phyloP scores from a whole-genome alignment of 2,888 invertebrate species.

The Sipha maydis region DNA sequence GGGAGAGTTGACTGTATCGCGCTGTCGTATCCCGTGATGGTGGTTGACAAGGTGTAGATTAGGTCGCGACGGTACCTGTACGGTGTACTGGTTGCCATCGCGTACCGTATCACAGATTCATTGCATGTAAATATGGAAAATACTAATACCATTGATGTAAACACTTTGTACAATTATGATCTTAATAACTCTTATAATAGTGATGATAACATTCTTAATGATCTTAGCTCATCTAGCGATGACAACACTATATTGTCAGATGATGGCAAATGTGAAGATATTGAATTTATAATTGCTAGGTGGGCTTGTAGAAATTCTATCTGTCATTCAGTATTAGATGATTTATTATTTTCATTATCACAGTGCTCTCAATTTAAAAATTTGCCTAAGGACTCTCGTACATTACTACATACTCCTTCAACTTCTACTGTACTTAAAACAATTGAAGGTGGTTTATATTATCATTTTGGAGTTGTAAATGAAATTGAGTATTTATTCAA shows the following conservation, averaged over 20 bases:
- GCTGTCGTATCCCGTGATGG: no score
- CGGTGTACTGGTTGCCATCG: no score
- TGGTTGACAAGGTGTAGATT: no score
- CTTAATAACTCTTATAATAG: background rate
- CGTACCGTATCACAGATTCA: no score
- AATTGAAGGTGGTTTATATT: background rate
- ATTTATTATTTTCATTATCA: slow-evolving; percentile 9
- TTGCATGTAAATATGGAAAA: no score
- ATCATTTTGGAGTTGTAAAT: slow-evolving; percentile 16
- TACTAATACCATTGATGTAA: no score
- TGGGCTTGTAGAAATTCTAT: slow-evolving; percentile 10
- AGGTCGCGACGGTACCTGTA: no score
- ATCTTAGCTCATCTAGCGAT: background rate
- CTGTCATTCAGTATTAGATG: slow-evolving; percentile 2
- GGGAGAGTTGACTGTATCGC: no score
- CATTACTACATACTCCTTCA: slow-evolving; percentile 11
- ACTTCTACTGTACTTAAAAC: background rate
- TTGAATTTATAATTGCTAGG: background rate
- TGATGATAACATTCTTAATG: background rate
- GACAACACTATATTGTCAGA: background rate
- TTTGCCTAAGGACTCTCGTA: slow-evolving; percentile 12
- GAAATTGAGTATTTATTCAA: slow-evolving; percentile 18
- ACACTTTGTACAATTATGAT: no score
- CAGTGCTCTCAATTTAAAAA: background rate
- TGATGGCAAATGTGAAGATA: background rate